A percentile compares a stretch with the other conserved stretches of the same genome.
phyloP scores from a whole-genome alignment of 2,113 vertebrate genomes.

The Melanerpes aurifrons region DNA sequence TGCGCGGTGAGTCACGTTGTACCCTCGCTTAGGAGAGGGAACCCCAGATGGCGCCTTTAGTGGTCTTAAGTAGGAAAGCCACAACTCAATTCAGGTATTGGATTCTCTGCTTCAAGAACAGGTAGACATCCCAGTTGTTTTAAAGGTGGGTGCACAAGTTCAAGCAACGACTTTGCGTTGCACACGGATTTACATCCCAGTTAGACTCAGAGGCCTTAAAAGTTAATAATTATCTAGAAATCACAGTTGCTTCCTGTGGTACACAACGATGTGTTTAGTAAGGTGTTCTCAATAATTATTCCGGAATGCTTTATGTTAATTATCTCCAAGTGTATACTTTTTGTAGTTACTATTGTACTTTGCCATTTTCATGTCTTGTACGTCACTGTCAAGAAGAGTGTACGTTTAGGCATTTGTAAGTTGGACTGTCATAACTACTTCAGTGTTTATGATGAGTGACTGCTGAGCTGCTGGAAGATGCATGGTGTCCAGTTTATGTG shows the following conservation, averaged over 20 bases:
- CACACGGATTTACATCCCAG: rapidly evolving
- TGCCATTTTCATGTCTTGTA: rapidly evolving
- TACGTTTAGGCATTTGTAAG: too few relatives aligned
- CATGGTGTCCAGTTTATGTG: too few relatives aligned
- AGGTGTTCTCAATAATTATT: too few relatives aligned
- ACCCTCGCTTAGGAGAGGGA: rapidly evolving
- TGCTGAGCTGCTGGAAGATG: background rate
- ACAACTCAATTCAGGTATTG: too few relatives aligned
- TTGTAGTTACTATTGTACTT: rapidly evolving
- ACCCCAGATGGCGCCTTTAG: rapidly evolving
- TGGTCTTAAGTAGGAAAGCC: rapidly evolving
- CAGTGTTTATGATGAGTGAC: background rate
- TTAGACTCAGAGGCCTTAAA: rapidly evolving
- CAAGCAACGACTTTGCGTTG: rapidly evolving
- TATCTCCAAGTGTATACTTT: background rate
- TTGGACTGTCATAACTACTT: background rate
- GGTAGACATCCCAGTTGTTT: rapidly evolving
- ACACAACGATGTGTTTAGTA: rapidly evolving
- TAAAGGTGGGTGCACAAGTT: rapidly evolving
- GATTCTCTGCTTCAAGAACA: rapidly evolving
- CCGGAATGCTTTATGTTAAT: background rate
- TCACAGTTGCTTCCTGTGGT: rapidly evolving
- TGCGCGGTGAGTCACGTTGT: rapidly evolving
- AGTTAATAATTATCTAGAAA: rapidly evolving
- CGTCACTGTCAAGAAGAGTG: background rate